Conservation (phyloP, 2,113 vertebrate genomes). For the Oophaga pumilio region DNA sequence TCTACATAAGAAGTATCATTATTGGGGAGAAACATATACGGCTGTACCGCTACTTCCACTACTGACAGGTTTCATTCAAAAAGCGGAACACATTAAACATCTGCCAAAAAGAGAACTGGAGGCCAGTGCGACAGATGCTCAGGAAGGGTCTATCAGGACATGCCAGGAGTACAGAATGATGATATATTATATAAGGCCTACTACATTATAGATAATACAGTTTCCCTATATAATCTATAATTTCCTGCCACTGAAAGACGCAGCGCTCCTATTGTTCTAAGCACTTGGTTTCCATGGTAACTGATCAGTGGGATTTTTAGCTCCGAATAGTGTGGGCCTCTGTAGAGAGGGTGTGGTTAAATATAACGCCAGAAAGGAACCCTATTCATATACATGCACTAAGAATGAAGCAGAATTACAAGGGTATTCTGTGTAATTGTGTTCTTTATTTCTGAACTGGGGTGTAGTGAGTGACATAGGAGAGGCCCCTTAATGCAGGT, state of each 20-base stretch:
- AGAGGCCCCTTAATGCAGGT: too few relatives aligned
- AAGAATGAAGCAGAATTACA: background rate
- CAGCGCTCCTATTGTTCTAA: background rate
- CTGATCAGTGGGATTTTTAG: background rate
- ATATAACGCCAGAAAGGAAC: background rate
- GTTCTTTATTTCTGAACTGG: background rate
- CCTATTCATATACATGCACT: background rate
- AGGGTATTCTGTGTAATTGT: background rate
- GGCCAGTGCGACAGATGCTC: too few relatives aligned
- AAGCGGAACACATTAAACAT: too few relatives aligned
- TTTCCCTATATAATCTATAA: background rate
- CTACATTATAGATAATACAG: background rate
- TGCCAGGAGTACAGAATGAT: background rate
- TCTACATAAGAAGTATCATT: too few relatives aligned
- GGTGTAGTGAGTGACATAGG: too few relatives aligned
- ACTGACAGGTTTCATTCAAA: too few relatives aligned
- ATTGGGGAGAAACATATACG: too few relatives aligned
- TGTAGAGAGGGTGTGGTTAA: background rate
- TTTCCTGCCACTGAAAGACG: background rate
- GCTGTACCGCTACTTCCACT: too few relatives aligned
- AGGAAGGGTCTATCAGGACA: background rate
- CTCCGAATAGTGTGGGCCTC: background rate
- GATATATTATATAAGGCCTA: background rate
- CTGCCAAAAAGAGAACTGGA: too few relatives aligned
- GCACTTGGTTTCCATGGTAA: conserved; percentile 9